A percentile compares a stretch with the other conserved stretches of the same genome.
Conservation (phyloP, 2,888 invertebrate species). For the Agrotis puta region DNA sequence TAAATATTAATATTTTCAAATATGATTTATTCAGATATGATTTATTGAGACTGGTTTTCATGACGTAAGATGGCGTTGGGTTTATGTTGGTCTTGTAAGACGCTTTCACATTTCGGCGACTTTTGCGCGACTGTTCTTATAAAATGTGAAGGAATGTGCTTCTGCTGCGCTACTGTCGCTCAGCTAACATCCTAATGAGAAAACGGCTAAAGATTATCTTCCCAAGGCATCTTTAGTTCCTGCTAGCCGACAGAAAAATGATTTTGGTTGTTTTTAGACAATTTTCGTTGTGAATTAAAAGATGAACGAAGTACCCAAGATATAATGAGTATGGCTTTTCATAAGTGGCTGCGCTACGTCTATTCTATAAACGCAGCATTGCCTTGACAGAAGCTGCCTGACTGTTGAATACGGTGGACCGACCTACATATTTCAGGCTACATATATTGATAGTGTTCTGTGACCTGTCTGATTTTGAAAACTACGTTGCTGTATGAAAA, state of each 20-base stretch:
- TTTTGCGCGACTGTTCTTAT: no score
- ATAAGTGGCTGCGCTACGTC: neutral
- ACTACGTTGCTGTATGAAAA: slow-evolving; percentile 12
- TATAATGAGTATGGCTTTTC: neutral
- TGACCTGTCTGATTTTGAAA: neutral
- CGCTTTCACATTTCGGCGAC: no score
- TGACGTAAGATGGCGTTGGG: slow-evolving; percentile 12
- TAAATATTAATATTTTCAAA: slow-evolving; percentile 28
- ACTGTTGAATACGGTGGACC: neutral
- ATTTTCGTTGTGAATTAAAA: no score
- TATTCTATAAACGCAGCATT: neutral
- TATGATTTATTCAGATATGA: slow-evolving; percentile 1
- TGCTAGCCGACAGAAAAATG: neutral
- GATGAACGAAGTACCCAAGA: no score
- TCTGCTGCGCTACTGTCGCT: no score
- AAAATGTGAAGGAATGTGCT: no score
- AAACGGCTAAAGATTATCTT: neutral
- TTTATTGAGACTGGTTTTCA: neutral
- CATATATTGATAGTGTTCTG: neutral
- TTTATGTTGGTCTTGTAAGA: no score
- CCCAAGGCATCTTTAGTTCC: neutral
- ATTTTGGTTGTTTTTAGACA: no score
- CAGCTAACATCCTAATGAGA: no score
- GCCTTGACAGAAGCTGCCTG: neutral
- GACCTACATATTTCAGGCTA: neutral